A percentile compares a stretch with the other conserved stretches of the same genome.
Conservation (phyloP, 2,888 invertebrate species). For the Pandemis heparana region DNA sequence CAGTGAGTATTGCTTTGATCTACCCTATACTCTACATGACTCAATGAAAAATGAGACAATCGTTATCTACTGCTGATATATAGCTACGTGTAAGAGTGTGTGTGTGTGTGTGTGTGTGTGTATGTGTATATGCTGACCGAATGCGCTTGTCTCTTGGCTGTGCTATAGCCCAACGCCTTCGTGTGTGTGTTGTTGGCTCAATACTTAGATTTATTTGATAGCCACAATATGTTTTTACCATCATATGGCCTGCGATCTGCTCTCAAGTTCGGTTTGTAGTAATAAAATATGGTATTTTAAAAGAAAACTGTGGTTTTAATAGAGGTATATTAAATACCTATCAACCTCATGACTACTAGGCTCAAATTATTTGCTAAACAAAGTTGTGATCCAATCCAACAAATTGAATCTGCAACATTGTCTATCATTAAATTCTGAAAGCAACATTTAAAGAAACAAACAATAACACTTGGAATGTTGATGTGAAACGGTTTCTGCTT, state of each 20-base stretch:
- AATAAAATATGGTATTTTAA: conserved; percentile 43
- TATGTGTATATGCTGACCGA: conserved; percentile 55
- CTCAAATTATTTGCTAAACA: background rate
- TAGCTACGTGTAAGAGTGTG: conserved; percentile 60
- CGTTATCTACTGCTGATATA: conserved; percentile 73
- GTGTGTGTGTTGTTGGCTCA: conserved; percentile 77
- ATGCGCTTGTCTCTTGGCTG: conserved; percentile 67
- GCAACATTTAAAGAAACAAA: background rate
- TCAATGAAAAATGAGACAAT: conserved; percentile 85
- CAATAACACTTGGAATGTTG: background rate
- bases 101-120: conserved; percentile 65
- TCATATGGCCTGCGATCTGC: conserved; percentile 77
- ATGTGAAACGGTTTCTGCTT: background rate
- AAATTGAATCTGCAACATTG: background rate
- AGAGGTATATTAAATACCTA: no score
- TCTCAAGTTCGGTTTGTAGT: conserved; percentile 59
- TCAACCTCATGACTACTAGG: background rate
- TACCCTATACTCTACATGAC: conserved; percentile 70
- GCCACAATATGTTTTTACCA: conserved; percentile 84
- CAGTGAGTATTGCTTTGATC: conserved; percentile 74
- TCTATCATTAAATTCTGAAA: background rate
- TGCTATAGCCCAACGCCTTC: conserved; percentile 78
- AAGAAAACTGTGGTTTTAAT: background rate
- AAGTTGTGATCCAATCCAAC: background rate
- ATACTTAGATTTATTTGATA: conserved; percentile 84